These are phyloP conservation scores for Itoplectis maculator DNA, from an alignment of 2,888 invertebrate species.

Conservation along the genomic window DNA sequence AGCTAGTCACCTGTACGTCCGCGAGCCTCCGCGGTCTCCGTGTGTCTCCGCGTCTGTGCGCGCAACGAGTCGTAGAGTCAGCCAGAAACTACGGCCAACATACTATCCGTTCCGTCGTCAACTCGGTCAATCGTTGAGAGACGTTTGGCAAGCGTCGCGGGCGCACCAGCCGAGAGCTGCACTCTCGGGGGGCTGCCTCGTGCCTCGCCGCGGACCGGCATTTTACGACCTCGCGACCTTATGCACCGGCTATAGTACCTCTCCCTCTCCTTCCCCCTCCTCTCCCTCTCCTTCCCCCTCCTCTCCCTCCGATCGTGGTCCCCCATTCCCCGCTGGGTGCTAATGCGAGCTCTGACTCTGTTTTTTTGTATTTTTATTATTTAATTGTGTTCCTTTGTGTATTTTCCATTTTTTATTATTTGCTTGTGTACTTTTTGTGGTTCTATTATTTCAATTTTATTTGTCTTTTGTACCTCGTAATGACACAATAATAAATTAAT, in stretches of 20 bases:
- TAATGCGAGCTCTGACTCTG: not conserved
- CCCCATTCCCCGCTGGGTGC: not conserved
- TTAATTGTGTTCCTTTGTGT: too few relatives aligned
- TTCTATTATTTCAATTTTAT: too few relatives aligned
- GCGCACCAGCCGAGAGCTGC: constrained; percentile 3
- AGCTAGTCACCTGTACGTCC: constrained; percentile 18
- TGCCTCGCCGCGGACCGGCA: constrained; percentile 60
- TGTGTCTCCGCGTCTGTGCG: not conserved
- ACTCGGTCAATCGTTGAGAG: constrained; percentile 71
- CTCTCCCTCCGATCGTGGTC: not conserved
- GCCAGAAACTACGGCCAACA: constrained; percentile 55
- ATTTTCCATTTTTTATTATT: too few relatives aligned
- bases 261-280: not conserved
- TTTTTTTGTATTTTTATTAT: too few relatives aligned
- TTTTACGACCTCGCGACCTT: constrained; percentile 70
- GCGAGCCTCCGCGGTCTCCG: not conserved
- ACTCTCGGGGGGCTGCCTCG: constrained; percentile 41
- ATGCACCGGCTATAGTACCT: constrained; percentile 31
- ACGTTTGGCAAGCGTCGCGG: constrained; percentile 68
- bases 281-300: not conserved
- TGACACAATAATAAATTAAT: too few relatives aligned
- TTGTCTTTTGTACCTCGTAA: too few relatives aligned
- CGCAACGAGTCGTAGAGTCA: constrained; percentile 37
- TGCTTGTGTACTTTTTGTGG: too few relatives aligned
- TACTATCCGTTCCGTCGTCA: constrained; percentile 69